Conservation (phyloP, 2,113 vertebrate genomes). For the Leptobrachium ailaonicum region DNA sequence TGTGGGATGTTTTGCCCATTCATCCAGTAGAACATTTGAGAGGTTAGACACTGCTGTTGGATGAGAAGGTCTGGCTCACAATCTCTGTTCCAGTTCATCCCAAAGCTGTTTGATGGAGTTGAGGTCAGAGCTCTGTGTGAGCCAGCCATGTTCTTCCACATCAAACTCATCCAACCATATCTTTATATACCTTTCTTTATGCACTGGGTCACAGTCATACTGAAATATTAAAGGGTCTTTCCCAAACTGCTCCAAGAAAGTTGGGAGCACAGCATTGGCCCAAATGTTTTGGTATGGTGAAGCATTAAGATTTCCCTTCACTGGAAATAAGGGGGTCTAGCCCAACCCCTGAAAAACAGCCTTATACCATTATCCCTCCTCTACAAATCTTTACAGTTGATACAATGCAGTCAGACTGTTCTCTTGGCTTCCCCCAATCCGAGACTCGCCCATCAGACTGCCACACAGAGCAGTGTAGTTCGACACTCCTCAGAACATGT, state of each 20-base stretch:
- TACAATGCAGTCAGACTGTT: no score
- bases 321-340: no score
- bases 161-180: not conserved
- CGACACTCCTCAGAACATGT: no score
- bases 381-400: no score
- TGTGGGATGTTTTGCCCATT: not conserved
- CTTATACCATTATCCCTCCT: no score
- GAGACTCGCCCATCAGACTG: no score
- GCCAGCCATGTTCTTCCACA: not conserved
- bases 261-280: not conserved
- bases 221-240: not conserved
- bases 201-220: not conserved
- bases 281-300: not conserved
- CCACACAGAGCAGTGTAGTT: no score
- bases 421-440: no score
- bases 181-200: not conserved
- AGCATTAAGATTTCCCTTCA: not conserved
- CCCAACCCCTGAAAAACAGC: no score
- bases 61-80: not conserved
- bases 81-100: constrained; percentile 3
- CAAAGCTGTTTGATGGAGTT: not conserved
- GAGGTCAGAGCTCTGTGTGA: not conserved
- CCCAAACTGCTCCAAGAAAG: not conserved
- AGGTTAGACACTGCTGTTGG: not conserved
- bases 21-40: not conserved